Conservation (phyloP, 2,113 vertebrate species). For the Gnathonemus longibarbis region DNA sequence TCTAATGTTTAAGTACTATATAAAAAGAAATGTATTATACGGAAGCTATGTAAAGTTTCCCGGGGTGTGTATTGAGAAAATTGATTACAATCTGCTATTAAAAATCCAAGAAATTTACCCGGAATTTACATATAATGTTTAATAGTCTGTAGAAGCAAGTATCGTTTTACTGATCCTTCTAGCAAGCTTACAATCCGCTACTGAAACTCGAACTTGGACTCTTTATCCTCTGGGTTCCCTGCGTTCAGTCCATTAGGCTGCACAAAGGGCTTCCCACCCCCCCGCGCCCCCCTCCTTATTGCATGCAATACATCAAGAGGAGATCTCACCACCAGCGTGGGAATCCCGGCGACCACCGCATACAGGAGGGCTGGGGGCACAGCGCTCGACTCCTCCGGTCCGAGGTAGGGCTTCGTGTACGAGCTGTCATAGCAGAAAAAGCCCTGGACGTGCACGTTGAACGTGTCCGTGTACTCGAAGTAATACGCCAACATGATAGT, state of each 20-base stretch:
- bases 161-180: not conserved
- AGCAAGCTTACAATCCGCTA: not conserved
- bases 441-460: conserved; percentile 87
- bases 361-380: conserved; percentile 83
- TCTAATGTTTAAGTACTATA: not conserved
- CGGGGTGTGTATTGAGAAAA: not conserved
- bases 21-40: not conserved
- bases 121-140: not conserved
- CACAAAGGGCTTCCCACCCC: not conserved
- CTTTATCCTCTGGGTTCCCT: not conserved
- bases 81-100: not conserved
- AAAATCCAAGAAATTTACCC: not conserved
- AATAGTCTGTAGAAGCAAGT: not conserved
- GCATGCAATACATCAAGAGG: conserved; percentile 10
- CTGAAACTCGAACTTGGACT: not conserved
- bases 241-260: not conserved
- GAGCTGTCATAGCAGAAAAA: conserved; percentile 93
- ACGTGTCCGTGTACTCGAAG: conserved; percentile 96
- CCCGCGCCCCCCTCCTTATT: not conserved
- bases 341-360: conserved; percentile 78
- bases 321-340: conserved; percentile 82
- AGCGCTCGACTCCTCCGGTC: conserved; percentile 84
- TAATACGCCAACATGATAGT: conserved; percentile 95
- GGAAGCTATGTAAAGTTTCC: not conserved
- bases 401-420: conserved; percentile 88